These are phyloP conservation scores for Trogon melanurus DNA, from an alignment of 2,113 vertebrate genomes.

Conservation along the genomic window DNA sequence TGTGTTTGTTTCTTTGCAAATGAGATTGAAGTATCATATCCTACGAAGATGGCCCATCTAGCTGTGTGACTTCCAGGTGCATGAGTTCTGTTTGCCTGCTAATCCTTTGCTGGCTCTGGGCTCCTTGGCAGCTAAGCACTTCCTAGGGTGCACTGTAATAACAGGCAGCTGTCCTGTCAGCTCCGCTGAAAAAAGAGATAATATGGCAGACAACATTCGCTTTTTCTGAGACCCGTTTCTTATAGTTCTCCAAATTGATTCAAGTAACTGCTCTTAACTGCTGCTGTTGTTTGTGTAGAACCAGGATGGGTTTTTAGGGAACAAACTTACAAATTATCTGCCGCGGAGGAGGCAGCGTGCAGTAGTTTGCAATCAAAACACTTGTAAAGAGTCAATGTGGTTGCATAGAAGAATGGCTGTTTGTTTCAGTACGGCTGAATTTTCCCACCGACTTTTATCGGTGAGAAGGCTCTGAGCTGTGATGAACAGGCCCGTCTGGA, in stretches of 20 bases:
- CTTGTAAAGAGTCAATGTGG: neutral
- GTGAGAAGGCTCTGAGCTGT: neutral
- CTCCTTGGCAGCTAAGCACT: slow-evolving; percentile 70
- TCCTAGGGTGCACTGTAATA: slow-evolving; percentile 79
- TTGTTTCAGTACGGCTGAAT: neutral
- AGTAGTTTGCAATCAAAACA: neutral
- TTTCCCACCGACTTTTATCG: neutral
- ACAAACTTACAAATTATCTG: neutral
- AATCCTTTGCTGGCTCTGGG: slow-evolving; percentile 69
- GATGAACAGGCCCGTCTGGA: neutral
- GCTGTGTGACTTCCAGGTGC: slow-evolving; percentile 76
- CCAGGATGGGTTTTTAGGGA: slow-evolving; percentile 16
- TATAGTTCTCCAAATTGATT: neutral
- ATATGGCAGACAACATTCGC: slow-evolving; percentile 52
- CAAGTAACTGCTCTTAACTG: slow-evolving; percentile 23
- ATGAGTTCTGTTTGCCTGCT: slow-evolving; percentile 72
- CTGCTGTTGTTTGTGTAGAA: neutral
- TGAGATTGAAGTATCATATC: slow-evolving; percentile 62
- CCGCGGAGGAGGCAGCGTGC: neutral
- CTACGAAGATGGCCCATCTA: slow-evolving; percentile 36
- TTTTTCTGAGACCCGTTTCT: slow-evolving; percentile 39
- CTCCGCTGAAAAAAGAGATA: slow-evolving; percentile 69
- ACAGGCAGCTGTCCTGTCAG: slow-evolving; percentile 80
- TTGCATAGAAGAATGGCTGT: neutral
- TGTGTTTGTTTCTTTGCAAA: slow-evolving; percentile 70